Base-by-base conservation (phyloP, 2,888 invertebrate species). In the Selenia dentaria region DNA sequence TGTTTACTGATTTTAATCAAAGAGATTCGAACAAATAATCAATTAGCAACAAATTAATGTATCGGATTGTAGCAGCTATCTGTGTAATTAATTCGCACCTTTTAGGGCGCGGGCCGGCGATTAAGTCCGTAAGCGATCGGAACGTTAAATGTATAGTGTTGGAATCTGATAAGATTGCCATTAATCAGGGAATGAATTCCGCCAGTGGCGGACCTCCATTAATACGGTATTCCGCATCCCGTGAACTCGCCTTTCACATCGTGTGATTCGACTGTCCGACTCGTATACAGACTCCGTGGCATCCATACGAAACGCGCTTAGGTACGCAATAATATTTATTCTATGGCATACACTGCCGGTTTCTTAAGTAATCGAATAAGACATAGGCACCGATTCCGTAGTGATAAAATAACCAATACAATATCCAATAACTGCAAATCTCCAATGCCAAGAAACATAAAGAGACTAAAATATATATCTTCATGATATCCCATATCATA, bases 11-110 rank as follows among this genome's bases (percentile, higher is more conserved):
- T 64, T 67, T 57, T 62, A 64, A 70, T 70, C 67, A 71, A 65
- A 67, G 57, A 62, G 55, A 65, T 66, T 59, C 57, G 59, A 57
- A 59, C 59, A 68, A 69, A 73, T 75, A 75, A 77, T 75, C 70
- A 75, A 76, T 76, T 73, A 70, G 64, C 54, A 43, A 62, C 63
- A 66, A 76, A 77, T 78, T 74, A 75, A 79, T 73, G 72, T 72
- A 71, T 72, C 62, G 66, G 62, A 69, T 72, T 73, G 65, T 67
- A 70, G 62, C 60, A 70, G 75, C 71, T 77, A 76, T 77, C 72
- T 62, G 58, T 60, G 70, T 82, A 83, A 84, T 86, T 82, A 82
- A 83, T 85, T 83, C 74, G 66, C 79, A 83, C 78, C 79, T 79
- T 78, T 51, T 75, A 68, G 62, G 65, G 59, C 60, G 62, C 54